A percentile compares a stretch with the other conserved stretches of the same genome.
Evolutionary conservation across 2,888 invertebrate species (phyloP).

Genomic region (Chelonus formosanus): DNA sequence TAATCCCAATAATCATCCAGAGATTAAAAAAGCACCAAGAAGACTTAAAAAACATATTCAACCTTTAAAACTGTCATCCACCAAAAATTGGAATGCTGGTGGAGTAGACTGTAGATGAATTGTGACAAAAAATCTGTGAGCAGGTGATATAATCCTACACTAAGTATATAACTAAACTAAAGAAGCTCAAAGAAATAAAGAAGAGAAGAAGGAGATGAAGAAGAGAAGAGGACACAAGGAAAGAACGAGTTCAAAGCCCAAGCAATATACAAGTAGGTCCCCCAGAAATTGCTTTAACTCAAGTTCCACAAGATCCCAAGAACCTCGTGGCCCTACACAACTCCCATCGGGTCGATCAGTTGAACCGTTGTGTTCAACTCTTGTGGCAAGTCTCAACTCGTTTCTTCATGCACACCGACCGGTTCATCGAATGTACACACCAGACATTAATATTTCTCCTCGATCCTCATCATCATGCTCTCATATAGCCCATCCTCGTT

Average conservation of each 20-base stretch:
- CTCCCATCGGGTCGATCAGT: conserved; percentile 25
- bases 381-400: conserved; percentile 17
- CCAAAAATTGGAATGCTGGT: too few relatives aligned
- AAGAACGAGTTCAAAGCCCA: conserved; percentile 11
- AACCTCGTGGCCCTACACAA: conserved; percentile 10
- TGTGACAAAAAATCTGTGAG: neutral
- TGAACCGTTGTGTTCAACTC: conserved; percentile 27
- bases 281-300: conserved; percentile 19
- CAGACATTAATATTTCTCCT: conserved; percentile 6
- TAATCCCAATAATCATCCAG: too few relatives aligned
- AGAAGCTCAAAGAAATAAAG: neutral
- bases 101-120: neutral
- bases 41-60: too few relatives aligned
- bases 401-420: conserved; percentile 23
- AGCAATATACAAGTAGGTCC: conserved; percentile 19
- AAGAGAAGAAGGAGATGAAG: neutral
- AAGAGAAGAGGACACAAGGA: neutral
- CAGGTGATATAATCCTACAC: neutral
- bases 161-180: neutral
- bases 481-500: conserved; percentile 4
- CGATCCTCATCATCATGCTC: neutral
- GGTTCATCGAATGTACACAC: conserved; percentile 11
- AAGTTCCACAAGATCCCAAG: conserved; percentile 6
- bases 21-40: too few relatives aligned
- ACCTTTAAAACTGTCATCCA: too few relatives aligned